Evolutionary conservation across 1,140 invertebrate species (phyloP), one percentile per base, ranked within the genome.

Genomic region (Oncopodura yosiiana): DNA sequence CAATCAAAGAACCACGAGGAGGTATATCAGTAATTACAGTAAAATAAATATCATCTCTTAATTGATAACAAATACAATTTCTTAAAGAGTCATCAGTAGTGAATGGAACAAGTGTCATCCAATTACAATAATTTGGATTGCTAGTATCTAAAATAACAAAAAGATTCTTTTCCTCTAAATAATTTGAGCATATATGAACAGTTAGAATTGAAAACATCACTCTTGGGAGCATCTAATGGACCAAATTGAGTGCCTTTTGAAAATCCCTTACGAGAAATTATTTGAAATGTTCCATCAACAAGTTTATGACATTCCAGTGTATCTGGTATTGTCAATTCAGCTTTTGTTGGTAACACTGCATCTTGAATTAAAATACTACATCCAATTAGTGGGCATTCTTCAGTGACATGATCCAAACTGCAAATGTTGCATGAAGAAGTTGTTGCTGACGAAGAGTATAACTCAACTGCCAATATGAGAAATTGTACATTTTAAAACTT

Each of bases 51-150:
- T 78, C 70, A 30, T 70, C 66, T 12, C 72, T 65, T 18, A 74
- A 66, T 65, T 82, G 79, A 68, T 78, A 81, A 51, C 79, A 80
- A 39, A 82, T 74, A 32, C 81, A 68, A 71, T 82, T 82, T 66
- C 80, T 78, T 51, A 75, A 72, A 14, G 69, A 62, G 24, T 67
- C 43, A 44, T 66, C 65, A 26, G 64, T 67, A 2, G 77, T 77
- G 52, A 74, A 68, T 34, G 68, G 68, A 9, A 82, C 74, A 62
- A 78, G 77, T 56, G 74, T 74, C 77, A 82, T 78, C 81, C 81
- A 82, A 71, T 79, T 82, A 54, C 76, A 77, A 39, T 70, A 68
- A 21, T 71, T 66, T 55, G 77, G 73, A 67, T 81, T 71, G 14
- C 61, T 70, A 26, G 71, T 76, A 65, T 79, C 75, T 55, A 82